Evolutionary conservation across 2,888 invertebrate genomes (phyloP), one percentile per base, ranked within the genome.

Genomic region (Melipona beecheii): DNA sequence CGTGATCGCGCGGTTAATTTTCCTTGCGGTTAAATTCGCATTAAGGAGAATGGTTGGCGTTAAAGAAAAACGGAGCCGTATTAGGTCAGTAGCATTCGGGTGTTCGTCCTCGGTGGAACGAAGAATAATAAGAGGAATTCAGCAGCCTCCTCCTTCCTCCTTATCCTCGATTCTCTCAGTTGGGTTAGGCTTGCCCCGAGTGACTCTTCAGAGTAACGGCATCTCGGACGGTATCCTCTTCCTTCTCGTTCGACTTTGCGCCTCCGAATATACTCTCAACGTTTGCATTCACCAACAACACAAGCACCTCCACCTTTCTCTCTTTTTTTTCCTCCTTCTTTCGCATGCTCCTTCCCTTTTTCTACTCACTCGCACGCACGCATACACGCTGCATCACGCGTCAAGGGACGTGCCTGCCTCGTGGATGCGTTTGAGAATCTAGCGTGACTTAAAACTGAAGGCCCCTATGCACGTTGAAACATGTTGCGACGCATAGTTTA

Each of bases 121-220:
- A 75, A 74, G 77, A 74, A 88, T 76, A 77, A 88, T 75, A 86
- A 69, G 77, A 74, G 69, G 78, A 75, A 73, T 80, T 49, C 69
- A 56, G 72, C 68, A 68, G 64, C 54, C 64, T 68, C 66, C 74
- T 78, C 72, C 69, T 72, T 74, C 66, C 80, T 70, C 56, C 62
- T 71, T 58, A 31, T 54, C 60, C 54, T 76, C 84, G 71, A 62
- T 84, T 79, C 85, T 83, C 86, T 83, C 82, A 64, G 85, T 90
- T 89, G 85, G 85, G 91, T 90, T 89, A 90, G 91, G 89, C 86
- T 83, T 87, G 88, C 79, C 79, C 83, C 82, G 88, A 87, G 86
- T 83, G 80, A 87, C 87, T 90, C 89, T 86, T 62, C 75, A 81
- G 77, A 86, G 84, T 90, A 90, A 90, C 90, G 90, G 90, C 87